Base-by-base conservation (phyloP, 2,888 invertebrate genomes). In the Alcis repandata region DNA sequence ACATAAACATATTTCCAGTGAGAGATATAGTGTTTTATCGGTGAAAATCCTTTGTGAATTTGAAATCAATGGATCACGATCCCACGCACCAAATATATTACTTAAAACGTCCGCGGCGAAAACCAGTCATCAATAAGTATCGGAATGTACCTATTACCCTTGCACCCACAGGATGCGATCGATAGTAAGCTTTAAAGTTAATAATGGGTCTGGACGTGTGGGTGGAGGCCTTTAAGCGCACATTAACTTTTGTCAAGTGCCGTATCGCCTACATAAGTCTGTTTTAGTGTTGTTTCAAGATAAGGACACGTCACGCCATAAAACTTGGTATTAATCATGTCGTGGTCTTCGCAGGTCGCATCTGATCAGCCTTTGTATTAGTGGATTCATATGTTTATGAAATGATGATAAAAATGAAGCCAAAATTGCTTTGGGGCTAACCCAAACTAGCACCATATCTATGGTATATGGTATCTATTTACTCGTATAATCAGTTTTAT, bases 151-250 rank as follows among this genome's bases (percentile, higher is more conserved):
- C n/a, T 84, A 84, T 83, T 43, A 38, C 45, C 56, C 17, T 54
- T 17, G 51, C 73, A 73, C 71, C 75, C 56, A 53, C 59, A 63
- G 53, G 59, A 58, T 62, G 60, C 60, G 61, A 71, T 67, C 69
- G 70, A 77, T 77, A 73, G 75, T 78, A 83, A 72, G 80, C 72
- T 80, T 78, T 80, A 81, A 77, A 79, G 13, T 58, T 58, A 46
- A 77, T 77, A 75, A 71, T 68, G 73, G 53, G 57, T 67, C 58
- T 62, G 52, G 63, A 33, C 43, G 54, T 48, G 69, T 68, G 49
- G 58, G 66, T 53, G 61, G 67, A 63, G 76, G 75, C 69, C 15
- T 69, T 62, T 69, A 70, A 73, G 72, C 69, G 59, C 71, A 73
- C 76, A 73, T 77, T 78, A 76, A 71, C 72, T 75, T 75, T 74